Evolutionary conservation across 1,140 invertebrate species (phyloP).

Genomic region (Drosophila bifasciata): DNA sequence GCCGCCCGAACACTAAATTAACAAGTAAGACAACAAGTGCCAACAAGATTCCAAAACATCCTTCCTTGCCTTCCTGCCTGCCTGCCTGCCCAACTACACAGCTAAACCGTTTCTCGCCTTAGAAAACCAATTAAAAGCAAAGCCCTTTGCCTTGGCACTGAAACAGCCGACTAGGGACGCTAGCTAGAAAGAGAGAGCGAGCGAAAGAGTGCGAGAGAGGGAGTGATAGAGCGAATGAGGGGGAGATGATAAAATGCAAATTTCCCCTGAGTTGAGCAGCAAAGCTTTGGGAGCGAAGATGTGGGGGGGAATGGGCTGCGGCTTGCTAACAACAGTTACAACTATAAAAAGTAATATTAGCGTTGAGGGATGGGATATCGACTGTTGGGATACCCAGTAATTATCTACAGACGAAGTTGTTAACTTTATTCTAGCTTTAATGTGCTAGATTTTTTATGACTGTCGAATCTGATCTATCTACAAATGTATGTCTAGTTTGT

Average conservation of each 20-base stretch:
- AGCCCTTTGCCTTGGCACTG: slow-evolving; percentile 50
- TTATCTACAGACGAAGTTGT: too few species aligned
- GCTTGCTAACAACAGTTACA: slow-evolving; percentile 46
- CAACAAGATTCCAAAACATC: slow-evolving; percentile 21
- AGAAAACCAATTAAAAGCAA: slow-evolving; percentile 81
- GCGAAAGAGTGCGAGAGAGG: too few species aligned
- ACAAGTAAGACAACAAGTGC: slow-evolving; percentile 42
- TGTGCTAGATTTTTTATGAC: too few species aligned
- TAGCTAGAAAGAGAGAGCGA: background rate
- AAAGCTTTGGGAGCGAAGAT: background rate
- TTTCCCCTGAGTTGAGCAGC: slow-evolving; percentile 66
- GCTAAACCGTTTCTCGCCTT: slow-evolving; percentile 41
- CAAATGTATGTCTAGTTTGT: too few species aligned
- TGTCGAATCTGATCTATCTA: too few species aligned
- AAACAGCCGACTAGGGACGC: slow-evolving; percentile 42
- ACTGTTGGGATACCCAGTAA: background rate
- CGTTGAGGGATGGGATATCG: background rate
- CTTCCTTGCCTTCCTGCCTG: too few species aligned
- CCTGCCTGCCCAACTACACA: slow-evolving; percentile 3
- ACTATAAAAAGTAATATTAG: slow-evolving; percentile 25
- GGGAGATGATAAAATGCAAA: slow-evolving; percentile 81
- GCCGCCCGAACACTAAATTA: slow-evolving; percentile 63
- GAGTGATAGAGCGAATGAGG: too few species aligned
- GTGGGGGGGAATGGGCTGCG: background rate
- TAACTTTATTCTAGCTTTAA: too few species aligned